Percentiles rank a stretch among this genome's conserved stretches.
Conservation (phyloP, 2,888 invertebrate species). For the Mystacides longicornis region DNA sequence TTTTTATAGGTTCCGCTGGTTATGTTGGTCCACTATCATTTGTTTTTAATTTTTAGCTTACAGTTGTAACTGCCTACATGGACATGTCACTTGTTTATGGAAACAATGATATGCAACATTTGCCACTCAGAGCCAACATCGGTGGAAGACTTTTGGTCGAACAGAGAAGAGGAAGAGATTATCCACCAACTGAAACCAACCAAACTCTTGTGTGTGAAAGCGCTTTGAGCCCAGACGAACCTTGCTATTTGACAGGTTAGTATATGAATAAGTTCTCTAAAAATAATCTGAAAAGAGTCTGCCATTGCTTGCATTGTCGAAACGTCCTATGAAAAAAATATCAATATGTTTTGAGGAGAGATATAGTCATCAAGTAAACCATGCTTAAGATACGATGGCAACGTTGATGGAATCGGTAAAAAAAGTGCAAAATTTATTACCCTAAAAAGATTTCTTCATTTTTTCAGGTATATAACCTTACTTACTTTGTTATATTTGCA, state of each 20-base stretch:
- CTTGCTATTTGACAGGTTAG: conserved; percentile 69
- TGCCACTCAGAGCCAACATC: conserved; percentile 56
- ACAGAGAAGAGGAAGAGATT: conserved; percentile 57
- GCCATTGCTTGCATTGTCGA: too few relatives aligned
- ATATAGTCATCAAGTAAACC: too few relatives aligned
- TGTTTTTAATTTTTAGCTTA: conserved; percentile 41
- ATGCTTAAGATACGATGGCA: too few relatives aligned
- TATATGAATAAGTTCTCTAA: background rate
- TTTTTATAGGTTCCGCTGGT: too few relatives aligned
- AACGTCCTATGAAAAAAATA: too few relatives aligned
- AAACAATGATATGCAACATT: conserved; percentile 57
- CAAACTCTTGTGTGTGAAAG: conserved; percentile 62
- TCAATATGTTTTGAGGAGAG: too few relatives aligned
- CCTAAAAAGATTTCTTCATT: too few relatives aligned
- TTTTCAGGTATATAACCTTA: too few relatives aligned
- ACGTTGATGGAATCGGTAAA: too few relatives aligned
- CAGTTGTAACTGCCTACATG: conserved; percentile 63
- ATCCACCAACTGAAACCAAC: conserved; percentile 64
- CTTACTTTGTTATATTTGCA: conserved; percentile 30
- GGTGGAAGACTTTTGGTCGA: conserved; percentile 62
- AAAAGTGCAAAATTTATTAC: too few relatives aligned
- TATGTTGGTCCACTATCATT: too few relatives aligned
- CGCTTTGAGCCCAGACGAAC: conserved; percentile 53
- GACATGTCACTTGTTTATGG: conserved; percentile 80
- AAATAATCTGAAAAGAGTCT: too few relatives aligned